These are phyloP conservation scores for Clanis bilineata DNA, from an alignment of 2,888 invertebrate species.

Conservation along the genomic window DNA sequence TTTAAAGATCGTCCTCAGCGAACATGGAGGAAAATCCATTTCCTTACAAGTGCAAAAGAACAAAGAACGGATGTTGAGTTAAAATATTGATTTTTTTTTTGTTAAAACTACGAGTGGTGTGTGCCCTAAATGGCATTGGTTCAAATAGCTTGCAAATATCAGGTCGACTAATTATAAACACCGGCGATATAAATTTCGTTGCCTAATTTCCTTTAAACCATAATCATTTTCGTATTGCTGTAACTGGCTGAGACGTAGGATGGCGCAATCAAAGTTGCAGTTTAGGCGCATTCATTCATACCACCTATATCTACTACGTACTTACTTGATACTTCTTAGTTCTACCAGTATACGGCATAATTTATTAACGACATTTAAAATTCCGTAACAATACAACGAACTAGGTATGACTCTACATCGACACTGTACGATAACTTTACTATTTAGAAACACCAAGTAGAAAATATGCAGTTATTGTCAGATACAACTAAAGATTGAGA, in stretches of 20 bases:
- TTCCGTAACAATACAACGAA: too few relatives aligned
- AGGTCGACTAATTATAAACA: slow-evolving; percentile 21
- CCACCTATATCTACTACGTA: too few relatives aligned
- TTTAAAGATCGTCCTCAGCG: slow-evolving; percentile 31
- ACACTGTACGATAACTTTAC: too few relatives aligned
- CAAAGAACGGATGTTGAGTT: slow-evolving; percentile 57
- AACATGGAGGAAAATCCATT: slow-evolving; percentile 51
- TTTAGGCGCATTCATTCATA: background rate
- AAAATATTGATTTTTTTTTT: slow-evolving; percentile 58
- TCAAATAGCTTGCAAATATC: background rate
- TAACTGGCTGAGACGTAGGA: background rate
- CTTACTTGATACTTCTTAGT: too few relatives aligned
- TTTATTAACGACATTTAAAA: too few relatives aligned
- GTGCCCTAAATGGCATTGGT: background rate
- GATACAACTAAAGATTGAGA: too few relatives aligned
- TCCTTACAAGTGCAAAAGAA: slow-evolving; percentile 42
- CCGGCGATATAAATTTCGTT: slow-evolving; percentile 20
- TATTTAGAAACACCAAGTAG: too few relatives aligned
- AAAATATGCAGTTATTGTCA: too few relatives aligned
- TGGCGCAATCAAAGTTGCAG: background rate
- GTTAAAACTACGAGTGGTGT: background rate
- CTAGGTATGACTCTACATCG: too few relatives aligned
- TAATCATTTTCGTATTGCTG: slow-evolving; percentile 26
- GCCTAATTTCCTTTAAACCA: slow-evolving; percentile 30
- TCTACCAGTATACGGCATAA: background rate